Evolutionary conservation across 2,888 invertebrate genomes (phyloP).

Genomic region (Antitype chi): DNA sequence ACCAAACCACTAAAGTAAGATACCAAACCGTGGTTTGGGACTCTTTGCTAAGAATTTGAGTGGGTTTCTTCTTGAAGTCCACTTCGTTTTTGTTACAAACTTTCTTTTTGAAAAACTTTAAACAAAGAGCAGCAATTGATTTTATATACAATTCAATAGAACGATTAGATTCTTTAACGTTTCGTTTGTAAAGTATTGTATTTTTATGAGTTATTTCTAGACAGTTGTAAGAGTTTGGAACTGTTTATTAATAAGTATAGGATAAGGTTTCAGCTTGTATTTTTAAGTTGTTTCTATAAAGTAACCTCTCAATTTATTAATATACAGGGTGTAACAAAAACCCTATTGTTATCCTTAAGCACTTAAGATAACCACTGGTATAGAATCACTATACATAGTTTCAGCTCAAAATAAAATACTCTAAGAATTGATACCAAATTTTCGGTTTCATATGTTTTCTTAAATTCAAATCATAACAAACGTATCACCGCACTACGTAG

Average conservation of each 20-base stretch:
- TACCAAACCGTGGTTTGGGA: conserved; percentile 79
- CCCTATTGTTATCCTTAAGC: no score
- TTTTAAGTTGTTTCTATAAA: background rate
- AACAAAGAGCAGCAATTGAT: conserved; percentile 71
- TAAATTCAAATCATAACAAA: no score
- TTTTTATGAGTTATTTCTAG: background rate
- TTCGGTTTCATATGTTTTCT: no score
- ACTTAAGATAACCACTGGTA: no score
- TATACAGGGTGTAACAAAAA: no score
- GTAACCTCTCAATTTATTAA: background rate
- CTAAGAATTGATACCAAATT: no score
- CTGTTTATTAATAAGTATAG: background rate
- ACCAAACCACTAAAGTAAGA: conserved; percentile 70
- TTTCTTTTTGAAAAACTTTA: conserved; percentile 75
- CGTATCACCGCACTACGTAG: no score
- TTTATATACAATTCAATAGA: conserved; percentile 60
- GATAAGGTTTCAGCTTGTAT: background rate
- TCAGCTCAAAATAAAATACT: no score
- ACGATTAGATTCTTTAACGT: conserved; percentile 33
- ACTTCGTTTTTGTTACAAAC: conserved; percentile 74
- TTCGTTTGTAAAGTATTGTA: conserved; percentile 6
- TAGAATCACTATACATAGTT: no score
- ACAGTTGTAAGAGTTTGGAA: background rate
- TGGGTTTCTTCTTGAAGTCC: conserved; percentile 77
- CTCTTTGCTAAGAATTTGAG: conserved; percentile 81